Base-by-base conservation (phyloP, 1,140 invertebrate species). In the Drosophila murphyi region DNA sequence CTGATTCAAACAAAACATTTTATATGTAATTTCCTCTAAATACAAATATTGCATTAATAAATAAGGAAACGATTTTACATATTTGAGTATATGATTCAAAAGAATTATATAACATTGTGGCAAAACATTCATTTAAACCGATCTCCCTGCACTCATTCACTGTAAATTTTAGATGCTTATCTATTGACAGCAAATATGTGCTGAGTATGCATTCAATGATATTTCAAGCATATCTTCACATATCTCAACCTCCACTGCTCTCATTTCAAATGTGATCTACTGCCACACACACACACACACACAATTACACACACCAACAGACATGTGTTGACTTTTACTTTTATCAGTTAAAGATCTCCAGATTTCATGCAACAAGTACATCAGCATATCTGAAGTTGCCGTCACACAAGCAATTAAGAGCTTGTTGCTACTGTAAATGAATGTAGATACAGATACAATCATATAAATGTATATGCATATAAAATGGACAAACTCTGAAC, bases 371-470 rank as follows among this genome's bases (percentile, higher is more conserved):
- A 61, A 61, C 48, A 69, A 61, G 48, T 45, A 54, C 47, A 61
- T 32, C 29, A 52, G 57, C 45, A 65, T 72, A 72, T 65, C 61
- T 32, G 39, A 67, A 31, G 35, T 52, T 51, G 55, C 63, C 55
- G 50, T 69, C 72, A 57, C 50, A 63, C 31, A 75, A 57, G 59
- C 65, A 75, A 75, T 75, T 75, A 70, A 63, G 57, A 71, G 69
- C 67, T 70, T 74, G 65, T 70, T 47, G 72, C 72, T 71, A 74
- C 72, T 62, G 72, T 70, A 57, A 57, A 70, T 63, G 57, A 45
- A 62, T 63, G 52, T 48, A 61, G 60, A 48, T 69, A 51, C 32
- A 57, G 62, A 35, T 65, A 59, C 31, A 31, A 43, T 43, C 5
- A 56, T 41, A 64, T 43, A 54, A 12, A 63, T 37, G 39, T 2